Evolutionary conservation across 2,888 invertebrate species (phyloP).

Genomic region (Epinotia bilunana): DNA sequence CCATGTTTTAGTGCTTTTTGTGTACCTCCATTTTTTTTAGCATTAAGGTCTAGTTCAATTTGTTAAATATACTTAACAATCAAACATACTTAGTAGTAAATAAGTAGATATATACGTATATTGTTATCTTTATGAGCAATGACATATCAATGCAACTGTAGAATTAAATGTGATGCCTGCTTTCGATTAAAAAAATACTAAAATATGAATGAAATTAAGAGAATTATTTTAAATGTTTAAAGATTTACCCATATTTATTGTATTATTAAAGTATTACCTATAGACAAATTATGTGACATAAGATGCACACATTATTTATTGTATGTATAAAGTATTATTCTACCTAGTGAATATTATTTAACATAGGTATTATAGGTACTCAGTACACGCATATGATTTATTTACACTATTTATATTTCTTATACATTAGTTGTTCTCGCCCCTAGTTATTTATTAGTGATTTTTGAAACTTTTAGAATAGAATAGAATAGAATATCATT

Average conservation of each 20-base stretch:
- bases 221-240: not conserved
- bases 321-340: not conserved
- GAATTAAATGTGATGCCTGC: slow-evolving; percentile 26
- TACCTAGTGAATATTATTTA: not conserved
- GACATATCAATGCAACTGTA: slow-evolving; percentile 44
- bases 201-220: not conserved
- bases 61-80: not conserved
- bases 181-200: not conserved
- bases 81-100: not conserved
- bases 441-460: not conserved
- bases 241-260: not conserved
- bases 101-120: not conserved
- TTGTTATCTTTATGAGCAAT: not conserved
- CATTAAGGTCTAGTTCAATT: slow-evolving; percentile 12
- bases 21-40: slow-evolving; percentile 2
- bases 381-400: not conserved
- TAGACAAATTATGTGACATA: slow-evolving; percentile 21
- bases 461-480: no score
- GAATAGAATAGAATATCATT: no score
- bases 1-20: slow-evolving; percentile 6
- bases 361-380: not conserved
- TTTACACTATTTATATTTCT: slow-evolving; percentile 36
- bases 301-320: slow-evolving; percentile 14
- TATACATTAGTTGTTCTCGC: slow-evolving; percentile 55
- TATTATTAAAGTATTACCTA: not conserved